A percentile compares a stretch with the other conserved stretches of the same genome.
Evolutionary conservation across 2,888 invertebrate species (phyloP).

Genomic region (Cremastinae sp.): DNA sequence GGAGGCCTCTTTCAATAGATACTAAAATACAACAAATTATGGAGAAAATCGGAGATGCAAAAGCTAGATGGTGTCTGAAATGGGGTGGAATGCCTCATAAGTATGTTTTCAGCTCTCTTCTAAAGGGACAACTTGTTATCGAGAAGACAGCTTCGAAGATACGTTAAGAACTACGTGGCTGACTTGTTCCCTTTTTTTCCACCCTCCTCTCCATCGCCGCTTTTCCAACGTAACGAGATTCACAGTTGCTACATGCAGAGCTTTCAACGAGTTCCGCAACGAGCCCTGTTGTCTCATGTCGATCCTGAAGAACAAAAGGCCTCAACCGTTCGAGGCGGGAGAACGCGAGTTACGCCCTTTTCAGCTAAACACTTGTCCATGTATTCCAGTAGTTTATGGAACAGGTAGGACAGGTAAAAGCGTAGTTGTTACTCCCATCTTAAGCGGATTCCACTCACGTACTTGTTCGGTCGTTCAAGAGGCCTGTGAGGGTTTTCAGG

Average conservation of each 20-base stretch:
- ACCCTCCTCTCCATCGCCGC: slow-evolving; percentile 18
- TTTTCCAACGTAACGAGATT: slow-evolving; percentile 46
- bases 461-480: slow-evolving; percentile 65
- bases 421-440: slow-evolving; percentile 43
- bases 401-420: slow-evolving; percentile 52
- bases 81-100: too few species aligned
- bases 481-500: slow-evolving; percentile 26
- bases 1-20: too few species aligned
- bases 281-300: background rate
- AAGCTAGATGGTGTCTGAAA: too few species aligned
- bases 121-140: slow-evolving; percentile 49
- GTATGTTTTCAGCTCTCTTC: slow-evolving; percentile 4
- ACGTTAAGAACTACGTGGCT: slow-evolving; percentile 10
- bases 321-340: background rate
- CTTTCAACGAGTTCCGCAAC: slow-evolving; percentile 34
- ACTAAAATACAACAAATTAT: too few species aligned
- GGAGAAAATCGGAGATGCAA: too few species aligned
- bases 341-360: background rate
- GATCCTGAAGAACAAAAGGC: slow-evolving; percentile 6
- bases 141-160: slow-evolving; percentile 26
- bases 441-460: slow-evolving; percentile 73
- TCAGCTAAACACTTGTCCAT: background rate
- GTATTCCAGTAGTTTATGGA: slow-evolving; percentile 13
- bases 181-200: slow-evolving; percentile 19
- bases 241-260: slow-evolving; percentile 13